phyloP scores from a whole-genome alignment of 2,797 vertebrate species.

The Limosa lapponica region DNA sequence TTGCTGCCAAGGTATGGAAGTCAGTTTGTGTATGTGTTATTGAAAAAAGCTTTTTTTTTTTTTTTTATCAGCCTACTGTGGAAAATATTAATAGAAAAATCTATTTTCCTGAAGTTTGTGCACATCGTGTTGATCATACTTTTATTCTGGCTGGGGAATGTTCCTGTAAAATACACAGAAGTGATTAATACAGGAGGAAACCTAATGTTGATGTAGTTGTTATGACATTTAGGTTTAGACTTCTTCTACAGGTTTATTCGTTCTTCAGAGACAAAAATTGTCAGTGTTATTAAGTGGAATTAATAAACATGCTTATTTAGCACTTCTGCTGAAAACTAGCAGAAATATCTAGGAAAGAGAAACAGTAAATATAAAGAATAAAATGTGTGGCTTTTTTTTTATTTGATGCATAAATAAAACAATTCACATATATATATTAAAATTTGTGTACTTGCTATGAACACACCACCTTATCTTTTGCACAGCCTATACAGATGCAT shows the following conservation, averaged over 20 bases:
- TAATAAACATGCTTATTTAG: neutral
- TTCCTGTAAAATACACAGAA: neutral
- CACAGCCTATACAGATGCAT: neutral
- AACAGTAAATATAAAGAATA: neutral
- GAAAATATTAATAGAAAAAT: neutral
- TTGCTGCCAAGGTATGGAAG: slow-evolving; percentile 94
- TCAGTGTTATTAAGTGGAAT: neutral
- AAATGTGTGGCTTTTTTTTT: neutral
- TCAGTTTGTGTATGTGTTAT: neutral
- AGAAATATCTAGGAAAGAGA: neutral
- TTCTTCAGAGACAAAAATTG: neutral
- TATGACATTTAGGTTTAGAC: neutral
- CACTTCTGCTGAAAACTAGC: neutral
- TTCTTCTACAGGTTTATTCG: neutral
- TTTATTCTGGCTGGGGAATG: neutral
- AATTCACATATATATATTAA: neutral
- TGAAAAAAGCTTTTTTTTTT: neutral
- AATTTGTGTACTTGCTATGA: neutral
- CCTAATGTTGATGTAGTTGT: neutral
- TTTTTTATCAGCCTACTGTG: neutral
- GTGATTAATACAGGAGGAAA: neutral
- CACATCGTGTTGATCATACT: neutral
- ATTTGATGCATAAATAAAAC: neutral
- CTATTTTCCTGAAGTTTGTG: neutral
- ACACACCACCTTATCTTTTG: neutral